Evolutionary conservation across 2,797 vertebrate genomes (phyloP).

Genomic region (Poeciliopsis infans): DNA sequence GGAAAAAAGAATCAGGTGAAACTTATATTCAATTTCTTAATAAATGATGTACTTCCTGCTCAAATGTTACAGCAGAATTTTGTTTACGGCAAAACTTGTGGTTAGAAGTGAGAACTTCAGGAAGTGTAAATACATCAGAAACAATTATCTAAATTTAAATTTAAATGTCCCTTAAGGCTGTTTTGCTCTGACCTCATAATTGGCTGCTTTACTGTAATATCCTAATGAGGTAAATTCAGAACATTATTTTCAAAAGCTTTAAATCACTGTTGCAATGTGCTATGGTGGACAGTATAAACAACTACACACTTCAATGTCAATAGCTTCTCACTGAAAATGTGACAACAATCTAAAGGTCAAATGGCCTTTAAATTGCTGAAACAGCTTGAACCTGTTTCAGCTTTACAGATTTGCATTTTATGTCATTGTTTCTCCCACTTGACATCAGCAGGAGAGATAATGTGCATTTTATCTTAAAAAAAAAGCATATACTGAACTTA

Average conservation of each 20-base stretch:
- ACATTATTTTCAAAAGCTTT: background rate
- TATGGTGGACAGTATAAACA: background rate
- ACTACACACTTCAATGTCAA: background rate
- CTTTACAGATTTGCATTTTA: background rate
- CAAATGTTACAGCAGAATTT: background rate
- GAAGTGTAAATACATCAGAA: no score
- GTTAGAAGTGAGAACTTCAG: background rate
- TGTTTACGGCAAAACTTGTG: background rate
- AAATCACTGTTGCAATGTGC: background rate
- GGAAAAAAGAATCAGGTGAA: background rate
- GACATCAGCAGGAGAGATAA: background rate
- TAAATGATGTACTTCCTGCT: background rate
- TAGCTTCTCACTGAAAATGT: background rate
- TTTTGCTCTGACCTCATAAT: background rate
- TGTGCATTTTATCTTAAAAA: background rate
- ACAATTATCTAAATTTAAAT: no score
- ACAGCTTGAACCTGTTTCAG: background rate
- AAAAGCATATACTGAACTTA: background rate
- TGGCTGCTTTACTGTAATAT: background rate
- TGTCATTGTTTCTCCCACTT: background rate
- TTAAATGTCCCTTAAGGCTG: no score
- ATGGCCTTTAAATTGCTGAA: no score
- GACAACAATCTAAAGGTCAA: background rate
- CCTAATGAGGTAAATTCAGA: no score
- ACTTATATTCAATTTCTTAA: background rate